phyloP scores from a whole-genome alignment of 1,140 invertebrate genomes.

The Gyrodactylus bullatarudis region DNA sequence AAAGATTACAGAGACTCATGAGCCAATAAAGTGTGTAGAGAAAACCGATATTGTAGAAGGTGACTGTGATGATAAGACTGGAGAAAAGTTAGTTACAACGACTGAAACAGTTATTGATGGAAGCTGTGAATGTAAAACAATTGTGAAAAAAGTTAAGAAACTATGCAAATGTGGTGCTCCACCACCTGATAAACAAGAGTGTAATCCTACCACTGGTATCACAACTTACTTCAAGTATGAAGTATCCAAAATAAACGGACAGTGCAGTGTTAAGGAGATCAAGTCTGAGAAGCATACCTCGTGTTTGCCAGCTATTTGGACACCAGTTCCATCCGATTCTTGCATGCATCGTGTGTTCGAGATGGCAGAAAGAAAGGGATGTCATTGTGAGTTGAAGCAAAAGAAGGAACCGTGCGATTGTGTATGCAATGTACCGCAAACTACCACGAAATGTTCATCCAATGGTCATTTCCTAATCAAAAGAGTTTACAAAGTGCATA shows the following conservation, averaged over 20 bases:
- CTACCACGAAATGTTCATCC: not conserved
- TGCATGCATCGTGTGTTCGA: not conserved
- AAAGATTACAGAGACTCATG: not conserved
- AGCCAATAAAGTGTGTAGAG: not conserved
- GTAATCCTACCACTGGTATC: not conserved
- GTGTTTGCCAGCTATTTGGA: not conserved
- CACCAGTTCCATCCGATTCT: not conserved
- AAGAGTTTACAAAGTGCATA: not conserved
- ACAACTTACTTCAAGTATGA: not conserved
- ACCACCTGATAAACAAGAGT: not conserved
- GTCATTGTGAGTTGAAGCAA: not conserved
- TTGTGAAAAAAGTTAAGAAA: not conserved
- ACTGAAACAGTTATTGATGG: not conserved
- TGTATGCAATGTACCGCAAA: not conserved
- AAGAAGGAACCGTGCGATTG: not conserved
- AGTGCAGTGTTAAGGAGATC: not conserved
- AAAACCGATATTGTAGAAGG: not conserved
- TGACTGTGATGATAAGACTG: not conserved
- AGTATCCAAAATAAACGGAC: not conserved
- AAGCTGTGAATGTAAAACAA: not conserved
- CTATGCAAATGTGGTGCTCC: not conserved
- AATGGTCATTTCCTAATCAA: not conserved
- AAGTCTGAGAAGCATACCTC: not conserved
- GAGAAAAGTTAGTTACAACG: not conserved
- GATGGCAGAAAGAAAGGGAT: not conserved